Percentiles rank a stretch among this genome's conserved stretches.
Evolutionary conservation across 2,888 invertebrate species (phyloP).

Genomic region (Melanostoma scalare): DNA sequence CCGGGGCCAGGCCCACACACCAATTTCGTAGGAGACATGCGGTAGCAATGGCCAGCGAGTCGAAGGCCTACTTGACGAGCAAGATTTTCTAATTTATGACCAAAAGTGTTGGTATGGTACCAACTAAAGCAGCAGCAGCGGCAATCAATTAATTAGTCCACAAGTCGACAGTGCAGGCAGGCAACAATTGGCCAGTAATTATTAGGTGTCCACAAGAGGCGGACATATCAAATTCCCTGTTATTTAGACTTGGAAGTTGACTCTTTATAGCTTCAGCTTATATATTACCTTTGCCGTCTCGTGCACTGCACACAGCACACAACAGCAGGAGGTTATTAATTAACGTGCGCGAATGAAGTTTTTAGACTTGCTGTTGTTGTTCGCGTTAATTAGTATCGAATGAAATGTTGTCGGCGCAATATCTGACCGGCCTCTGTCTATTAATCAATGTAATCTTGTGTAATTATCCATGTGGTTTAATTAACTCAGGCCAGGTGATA

Average conservation of each 20-base stretch:
- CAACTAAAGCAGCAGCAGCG: conserved; percentile 4
- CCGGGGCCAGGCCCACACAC: background rate
- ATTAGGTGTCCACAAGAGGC: conserved; percentile 71
- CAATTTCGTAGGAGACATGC: no score
- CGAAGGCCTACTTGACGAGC: conserved; percentile 34
- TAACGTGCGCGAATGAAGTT: conserved; percentile 68
- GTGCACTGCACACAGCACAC: background rate
- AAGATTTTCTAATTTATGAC: conserved; percentile 44
- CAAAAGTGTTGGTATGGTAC: conserved; percentile 16
- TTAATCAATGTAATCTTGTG: conserved; percentile 73
- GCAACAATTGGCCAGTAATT: conserved; percentile 67
- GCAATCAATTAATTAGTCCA: conserved; percentile 62
- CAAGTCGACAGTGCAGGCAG: conserved; percentile 26
- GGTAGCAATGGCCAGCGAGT: background rate
- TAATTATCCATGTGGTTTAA: conserved; percentile 72
- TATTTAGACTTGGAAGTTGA: conserved; percentile 59
- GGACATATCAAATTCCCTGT: conserved; percentile 69
- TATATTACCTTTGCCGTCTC: conserved; percentile 7
- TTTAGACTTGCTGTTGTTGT: conserved; percentile 71
- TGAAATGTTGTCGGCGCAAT: conserved; percentile 72
- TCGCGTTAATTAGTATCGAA: conserved; percentile 73
- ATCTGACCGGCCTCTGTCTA: conserved; percentile 72
- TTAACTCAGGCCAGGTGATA: conserved; percentile 70
- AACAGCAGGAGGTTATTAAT: conserved; percentile 71
- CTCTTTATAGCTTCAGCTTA: conserved; percentile 26